These are phyloP conservation scores for Barbus barbus DNA, from an alignment of 2,113 vertebrate genomes.

Conservation along the genomic window DNA sequence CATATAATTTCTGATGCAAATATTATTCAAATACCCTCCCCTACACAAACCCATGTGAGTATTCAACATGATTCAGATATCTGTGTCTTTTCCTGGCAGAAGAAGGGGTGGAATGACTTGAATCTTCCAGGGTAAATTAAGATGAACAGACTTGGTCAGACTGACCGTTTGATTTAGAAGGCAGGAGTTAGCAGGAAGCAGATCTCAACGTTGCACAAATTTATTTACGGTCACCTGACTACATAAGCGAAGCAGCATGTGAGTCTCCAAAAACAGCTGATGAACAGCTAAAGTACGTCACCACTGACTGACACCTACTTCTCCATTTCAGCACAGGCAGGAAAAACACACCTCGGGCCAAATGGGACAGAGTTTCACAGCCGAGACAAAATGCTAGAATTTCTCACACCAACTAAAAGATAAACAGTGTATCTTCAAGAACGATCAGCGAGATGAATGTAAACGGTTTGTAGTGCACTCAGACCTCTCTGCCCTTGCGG, in stretches of 20 bases:
- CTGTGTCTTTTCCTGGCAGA: background rate
- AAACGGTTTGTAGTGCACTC: background rate
- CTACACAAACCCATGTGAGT: background rate
- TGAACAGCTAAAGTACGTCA: constrained; percentile 2
- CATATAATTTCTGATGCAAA: background rate
- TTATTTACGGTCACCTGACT: constrained; percentile 42
- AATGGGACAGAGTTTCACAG: background rate
- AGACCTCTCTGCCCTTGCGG: background rate
- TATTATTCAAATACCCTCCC: background rate
- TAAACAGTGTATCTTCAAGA: background rate
- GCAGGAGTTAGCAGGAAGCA: background rate
- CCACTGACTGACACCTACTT: constrained; percentile 2
- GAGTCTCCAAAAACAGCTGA: constrained; percentile 27
- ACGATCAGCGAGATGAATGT: background rate
- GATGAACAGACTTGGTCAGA: background rate
- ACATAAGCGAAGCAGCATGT: constrained; percentile 18
- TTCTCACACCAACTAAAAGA: background rate
- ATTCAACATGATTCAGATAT: background rate
- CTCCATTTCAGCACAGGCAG: constrained; percentile 3
- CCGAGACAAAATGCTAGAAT: background rate
- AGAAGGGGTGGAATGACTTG: background rate
- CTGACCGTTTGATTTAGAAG: background rate
- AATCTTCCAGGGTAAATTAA: background rate
- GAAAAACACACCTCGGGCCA: constrained; percentile 16
- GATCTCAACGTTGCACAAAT: constrained; percentile 15